These are phyloP conservation scores for Poecile atricapillus DNA, from an alignment of 2,113 vertebrate species.

Conservation along the genomic window DNA sequence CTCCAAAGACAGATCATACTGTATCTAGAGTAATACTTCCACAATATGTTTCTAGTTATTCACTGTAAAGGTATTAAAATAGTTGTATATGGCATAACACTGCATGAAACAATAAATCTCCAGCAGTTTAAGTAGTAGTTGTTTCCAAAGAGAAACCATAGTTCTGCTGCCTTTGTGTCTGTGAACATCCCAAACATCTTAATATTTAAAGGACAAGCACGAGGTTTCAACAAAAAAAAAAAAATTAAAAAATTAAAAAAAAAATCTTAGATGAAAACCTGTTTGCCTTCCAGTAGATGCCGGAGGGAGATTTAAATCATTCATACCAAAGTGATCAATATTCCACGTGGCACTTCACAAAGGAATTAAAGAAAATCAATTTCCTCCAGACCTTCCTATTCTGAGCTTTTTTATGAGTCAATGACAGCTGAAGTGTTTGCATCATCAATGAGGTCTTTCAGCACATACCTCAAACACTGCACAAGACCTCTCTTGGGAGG, in stretches of 20 bases:
- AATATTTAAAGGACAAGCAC: neutral
- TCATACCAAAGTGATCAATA: conserved; percentile 54
- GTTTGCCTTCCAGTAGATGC: neutral
- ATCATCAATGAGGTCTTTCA: conserved; percentile 59
- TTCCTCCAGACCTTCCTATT: conserved; percentile 56
- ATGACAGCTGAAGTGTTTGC: conserved; percentile 64
- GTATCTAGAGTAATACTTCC: neutral
- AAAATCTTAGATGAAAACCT: neutral
- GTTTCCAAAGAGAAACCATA: neutral
- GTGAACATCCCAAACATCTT: neutral
- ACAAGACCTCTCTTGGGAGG: neutral
- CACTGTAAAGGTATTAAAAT: neutral
- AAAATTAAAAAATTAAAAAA: neutral
- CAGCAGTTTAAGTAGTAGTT: neutral
- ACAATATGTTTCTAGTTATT: neutral
- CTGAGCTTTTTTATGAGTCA: conserved; percentile 58
- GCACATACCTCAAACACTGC: conserved; percentile 24
- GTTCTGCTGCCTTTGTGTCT: neutral
- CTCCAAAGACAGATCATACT: neutral
- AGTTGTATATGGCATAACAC: neutral
- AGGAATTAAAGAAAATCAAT: conserved; percentile 70
- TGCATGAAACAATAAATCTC: neutral
- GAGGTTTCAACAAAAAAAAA: neutral
- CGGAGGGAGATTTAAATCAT: conserved; percentile 25
- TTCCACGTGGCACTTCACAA: conserved; percentile 52